Evolutionary conservation across 1,140 invertebrate species (phyloP).

Genomic region (Tetramorium simillimum): DNA sequence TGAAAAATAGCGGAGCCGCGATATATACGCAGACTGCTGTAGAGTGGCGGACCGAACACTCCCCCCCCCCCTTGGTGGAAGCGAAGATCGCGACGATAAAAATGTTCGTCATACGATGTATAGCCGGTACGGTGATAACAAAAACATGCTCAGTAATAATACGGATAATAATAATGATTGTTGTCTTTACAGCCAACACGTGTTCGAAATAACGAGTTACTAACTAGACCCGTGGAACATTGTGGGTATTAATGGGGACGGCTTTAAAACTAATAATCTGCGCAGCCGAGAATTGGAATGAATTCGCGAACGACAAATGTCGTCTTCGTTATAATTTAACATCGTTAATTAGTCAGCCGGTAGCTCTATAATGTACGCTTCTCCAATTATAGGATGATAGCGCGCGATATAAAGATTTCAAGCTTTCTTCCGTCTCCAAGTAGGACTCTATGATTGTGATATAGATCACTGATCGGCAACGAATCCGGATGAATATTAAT

Average conservation of each 20-base stretch:
- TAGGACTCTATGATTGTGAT: not conserved
- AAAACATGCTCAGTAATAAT: conserved; percentile 63
- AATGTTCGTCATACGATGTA: conserved; percentile 60
- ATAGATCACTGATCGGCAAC: not conserved
- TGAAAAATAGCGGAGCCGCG: conserved; percentile 45
- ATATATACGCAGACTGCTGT: not conserved
- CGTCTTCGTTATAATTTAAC: conserved; percentile 56
- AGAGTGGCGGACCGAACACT: conserved; percentile 24
- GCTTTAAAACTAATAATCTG: conserved; percentile 59
- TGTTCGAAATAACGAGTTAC: conserved; percentile 65
- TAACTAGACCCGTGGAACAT: conserved; percentile 59
- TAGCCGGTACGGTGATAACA: conserved; percentile 46
- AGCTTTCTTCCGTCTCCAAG: not conserved
- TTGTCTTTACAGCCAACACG: conserved; percentile 62
- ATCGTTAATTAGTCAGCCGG: conserved; percentile 24
- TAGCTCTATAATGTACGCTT: not conserved
- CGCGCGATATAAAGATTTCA: not conserved
- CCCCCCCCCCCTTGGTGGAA: not conserved
- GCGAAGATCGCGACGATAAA: conserved; percentile 60
- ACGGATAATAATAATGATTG: conserved; percentile 64
- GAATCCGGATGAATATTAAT: conserved; percentile 14
- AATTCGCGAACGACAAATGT: conserved; percentile 27
- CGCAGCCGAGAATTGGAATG: conserved; percentile 27
- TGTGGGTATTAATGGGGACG: conserved; percentile 46
- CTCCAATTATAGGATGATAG: not conserved